Evolutionary conservation across 2,797 vertebrate genomes (phyloP), one percentile per base, ranked within the genome.

Genomic region (Pristis pectinata): DNA sequence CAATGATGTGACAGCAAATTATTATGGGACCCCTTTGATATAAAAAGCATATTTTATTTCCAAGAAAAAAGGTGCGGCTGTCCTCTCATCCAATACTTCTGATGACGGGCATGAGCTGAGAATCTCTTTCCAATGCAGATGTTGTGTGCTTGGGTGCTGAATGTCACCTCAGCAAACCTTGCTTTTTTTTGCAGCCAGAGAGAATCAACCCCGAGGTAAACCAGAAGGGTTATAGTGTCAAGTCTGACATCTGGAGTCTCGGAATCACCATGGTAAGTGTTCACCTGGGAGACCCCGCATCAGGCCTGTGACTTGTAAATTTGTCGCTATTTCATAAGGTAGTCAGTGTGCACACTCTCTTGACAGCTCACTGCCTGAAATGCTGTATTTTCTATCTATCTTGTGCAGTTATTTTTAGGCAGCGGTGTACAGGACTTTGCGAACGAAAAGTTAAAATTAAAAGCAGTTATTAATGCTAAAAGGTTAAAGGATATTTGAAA

Each of bases 211-310:
- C 99, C 0, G 99, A 99, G 96, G 98, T 98, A 67, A 99, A 99
- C 96, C 98, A 99, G 97, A 99, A 99, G 95, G 99, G 99, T 13
- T 99, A 99, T 97, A 99, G 98, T 3, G 98, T 99, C 95, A 99
- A 99, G 95, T 99, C 99, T 0, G 99, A 99, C 97, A 99, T 99
- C 96, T 99, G 99, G 99, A 99, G 98, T 97, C 97, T 99, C 96
- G 99, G 99, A 89, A 99, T 99, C 96, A 99, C 98, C 0, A 98
- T 99, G 98, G 98, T 99, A 97, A 93, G 94, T 79, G 37, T 64
- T 41, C 61, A 72, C 27, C 24, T 22, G 10, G 8, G 70, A 74
- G 41, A 74, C 49, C 44, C 91, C 24, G 64, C 67, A 61, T 92
- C 61, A 41, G 89, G 41, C 41, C 61, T 67, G 37, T 41, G 30